Base-by-base conservation (phyloP, 37 sponge, comb jelly and placozoan genomes). In the Halisarca cf. caerulea region DNA sequence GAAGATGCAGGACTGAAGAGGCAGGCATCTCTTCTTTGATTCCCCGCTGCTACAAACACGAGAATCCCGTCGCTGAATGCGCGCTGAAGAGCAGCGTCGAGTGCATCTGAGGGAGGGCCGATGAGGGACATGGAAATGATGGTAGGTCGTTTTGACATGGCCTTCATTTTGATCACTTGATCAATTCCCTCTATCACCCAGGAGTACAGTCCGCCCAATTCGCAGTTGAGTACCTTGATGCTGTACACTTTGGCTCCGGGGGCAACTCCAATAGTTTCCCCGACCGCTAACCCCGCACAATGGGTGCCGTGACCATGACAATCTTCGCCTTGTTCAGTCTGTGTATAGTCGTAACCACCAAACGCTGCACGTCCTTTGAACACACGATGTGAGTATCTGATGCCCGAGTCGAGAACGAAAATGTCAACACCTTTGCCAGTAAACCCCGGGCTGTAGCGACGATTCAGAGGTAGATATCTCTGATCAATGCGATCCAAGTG, bases 251-350 rank as follows among this genome's bases (percentile, higher is more conserved):
- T 81, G 9, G 82, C 82, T 61, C 32, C 64, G 15, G 42, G 28
- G n/a, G 82, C 82, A n/a, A 81, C 82, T 60, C 82, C 82, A 2
- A 36, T 60, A 4, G 41, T 18, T 6, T 30, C 58, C 2, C 82
- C 82, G 25, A 34, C 82, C 21, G 82, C 82, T 41, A 81, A 34
- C 14, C 82, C 62, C 2, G 82, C 82, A 41, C 36, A n/a, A 8
- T 81, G 60, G 11, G 62, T 81, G 18, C 82, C 82, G 60, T 81
- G 82, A 4, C 82, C 82, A 59, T 81, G 23, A 60, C 82, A 81
- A 34, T 81, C 82, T 36, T 33, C 32, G 20, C 82, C 82, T n/a
- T 79, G 53, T 47, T 41, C 54, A 23, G 41, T 41, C 55, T 59
- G 33, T n/a, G 14, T 37, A 4, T 38, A 59, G 40, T 81, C 82